Evolutionary conservation across 2,888 invertebrate species (phyloP), one percentile per base, ranked within the genome.

Genomic region (Poecilobothrus nobilitatus): DNA sequence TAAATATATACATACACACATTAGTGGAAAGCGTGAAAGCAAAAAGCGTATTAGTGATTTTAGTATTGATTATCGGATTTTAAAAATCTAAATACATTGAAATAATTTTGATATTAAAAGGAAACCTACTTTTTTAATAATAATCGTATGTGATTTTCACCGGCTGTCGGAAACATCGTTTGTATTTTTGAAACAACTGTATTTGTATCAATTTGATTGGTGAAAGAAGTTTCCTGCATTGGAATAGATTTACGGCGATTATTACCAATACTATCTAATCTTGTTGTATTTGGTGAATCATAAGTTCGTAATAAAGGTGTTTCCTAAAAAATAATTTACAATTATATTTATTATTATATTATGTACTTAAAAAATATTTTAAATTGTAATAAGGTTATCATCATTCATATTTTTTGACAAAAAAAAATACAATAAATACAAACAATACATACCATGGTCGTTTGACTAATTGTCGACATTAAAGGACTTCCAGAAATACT

Each of bases 81-180:
- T 12, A 18, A 34, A 10, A 4, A 22, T 21, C 10, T 63, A 22
- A 22, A 12, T 63, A 67, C n/a, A 21, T 63, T 41, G 18, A 21
- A 18, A 22, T 44, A 15, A 41, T 9, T 15, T 20, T 67, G 62
- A 20, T 20, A 53, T 37, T 66, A 41, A 64, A 20, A 27, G 18
- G 10, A 44, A 21, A 86, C 91, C 90, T 86, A 95, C 95, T 94
- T 94, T 81, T 93, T 93, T 68, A 95, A 82, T 73, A 95, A 84
- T 74, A 94, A 86, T 76, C 91, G 89, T 77, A 95, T 94, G 78
- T 94, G 94, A 34, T 91, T 91, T 76, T 95, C 94, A 71, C 91
- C 88, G 68, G 94, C 95, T 9, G 95, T 95, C 2, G 95, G 95
- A 79, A 95, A 95, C 89, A 94, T 91, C 65, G 91, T 88, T 76